Base-by-base conservation (phyloP, 2,113 vertebrate species). In the Zosterops borbonicus region DNA sequence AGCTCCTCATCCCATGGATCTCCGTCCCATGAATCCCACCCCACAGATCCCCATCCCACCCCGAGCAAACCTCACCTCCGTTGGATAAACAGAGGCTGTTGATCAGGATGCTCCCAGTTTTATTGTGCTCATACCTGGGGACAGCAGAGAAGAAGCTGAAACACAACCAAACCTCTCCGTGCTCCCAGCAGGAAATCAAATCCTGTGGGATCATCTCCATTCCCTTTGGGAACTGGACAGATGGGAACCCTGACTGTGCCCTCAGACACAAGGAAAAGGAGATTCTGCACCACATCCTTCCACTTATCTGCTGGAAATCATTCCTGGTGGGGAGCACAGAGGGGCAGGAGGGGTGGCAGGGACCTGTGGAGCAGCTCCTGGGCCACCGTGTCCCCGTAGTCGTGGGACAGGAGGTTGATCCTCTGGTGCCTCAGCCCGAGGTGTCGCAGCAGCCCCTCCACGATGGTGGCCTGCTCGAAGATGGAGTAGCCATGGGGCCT, bases 41-140 rank as follows among this genome's bases (percentile, higher is more conserved):
- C 56, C 63, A 49, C 9, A 25, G 17, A 9, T 41, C 24, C 58
- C 14, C 5, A 18, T 3, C 55, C 71, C 71, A 18, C 5, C 7
- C 58, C 0, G 0, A 29, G 14, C 46, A 37, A 16, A 9, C 25
- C 44, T 92, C 95, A 99, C 99, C 99, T 99, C 99, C 99, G 1
- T 99, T 99, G 46, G 99, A 99, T 29, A 99, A 98, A 89, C 99
- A 99, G 63, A 99, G 98, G 91, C 99, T 99, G 96, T 98, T 99
- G 78, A 99, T 98, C 83, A 94, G 98, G 94, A 99, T 96, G 77
- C 98, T 98, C 35, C 99, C 99, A 2, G 98, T 98, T 88, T 97
- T 98, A 79, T 99, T 99, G 83, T 98, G 98, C 93, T 99, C 98
- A 60, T 98, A 98, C 98, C 99, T 99, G 92, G 42, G 94, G 83